These are phyloP conservation scores for Dicranocentrus wangi DNA, from an alignment of 2,888 invertebrate genomes.

Conservation along the genomic window DNA sequence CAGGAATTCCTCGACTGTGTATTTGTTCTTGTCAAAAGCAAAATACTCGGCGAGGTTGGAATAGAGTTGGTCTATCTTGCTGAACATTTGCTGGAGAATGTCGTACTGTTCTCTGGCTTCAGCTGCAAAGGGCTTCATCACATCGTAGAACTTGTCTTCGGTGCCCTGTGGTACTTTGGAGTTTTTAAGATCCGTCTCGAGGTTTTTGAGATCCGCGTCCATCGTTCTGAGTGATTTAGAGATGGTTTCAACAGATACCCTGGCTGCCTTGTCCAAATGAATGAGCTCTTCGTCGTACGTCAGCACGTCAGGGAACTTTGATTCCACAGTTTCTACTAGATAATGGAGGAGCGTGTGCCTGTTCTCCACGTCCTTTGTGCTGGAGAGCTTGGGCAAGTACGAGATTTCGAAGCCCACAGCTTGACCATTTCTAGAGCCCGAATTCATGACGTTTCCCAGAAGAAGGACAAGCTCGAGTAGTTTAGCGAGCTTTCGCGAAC, in stretches of 20 bases:
- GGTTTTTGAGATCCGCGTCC: conserved; percentile 88
- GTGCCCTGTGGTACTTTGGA: conserved; percentile 84
- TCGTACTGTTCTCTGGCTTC: conserved; percentile 91
- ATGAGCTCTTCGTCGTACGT: conserved; percentile 90
- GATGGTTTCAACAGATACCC: conserved; percentile 87
- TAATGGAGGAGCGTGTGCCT: conserved; percentile 94
- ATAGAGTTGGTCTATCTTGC: conserved; percentile 92
- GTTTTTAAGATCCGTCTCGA: conserved; percentile 92
- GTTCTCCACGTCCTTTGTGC: conserved; percentile 95
- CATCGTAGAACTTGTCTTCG: conserved; percentile 88
- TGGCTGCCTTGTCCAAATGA: conserved; percentile 91
- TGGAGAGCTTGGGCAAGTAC: conserved; percentile 91
- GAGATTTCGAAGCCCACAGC: conserved; percentile 98
- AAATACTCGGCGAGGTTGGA: conserved; percentile 90
- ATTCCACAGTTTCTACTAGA: conserved; percentile 89
- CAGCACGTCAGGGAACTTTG: conserved; percentile 88
- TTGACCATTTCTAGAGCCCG: conserved; percentile 93
- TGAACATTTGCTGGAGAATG: conserved; percentile 92
- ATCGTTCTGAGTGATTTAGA: conserved; percentile 88
- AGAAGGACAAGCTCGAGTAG: conserved; percentile 91
- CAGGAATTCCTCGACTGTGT: conserved; percentile 96
- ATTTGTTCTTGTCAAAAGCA: conserved; percentile 93
- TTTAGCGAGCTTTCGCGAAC: conserved; percentile 90
- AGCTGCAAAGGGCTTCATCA: conserved; percentile 87
- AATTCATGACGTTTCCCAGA: conserved; percentile 97